Evolutionary conservation across 1,140 invertebrate species (phyloP).

Genomic region (Pogonognathellus flavescens): DNA sequence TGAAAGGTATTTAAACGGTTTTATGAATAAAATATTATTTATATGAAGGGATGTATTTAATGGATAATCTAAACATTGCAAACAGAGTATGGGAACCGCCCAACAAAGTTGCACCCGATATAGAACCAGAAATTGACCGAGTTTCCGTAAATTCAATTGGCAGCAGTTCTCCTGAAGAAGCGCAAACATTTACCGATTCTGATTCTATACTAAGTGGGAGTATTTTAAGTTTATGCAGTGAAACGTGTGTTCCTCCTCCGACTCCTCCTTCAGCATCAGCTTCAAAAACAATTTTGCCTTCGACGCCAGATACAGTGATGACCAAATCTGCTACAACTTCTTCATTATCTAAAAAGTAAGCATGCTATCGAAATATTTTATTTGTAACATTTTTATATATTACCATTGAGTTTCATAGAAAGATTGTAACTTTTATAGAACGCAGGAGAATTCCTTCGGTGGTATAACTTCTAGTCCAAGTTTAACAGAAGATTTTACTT

Average conservation of each 20-base stretch:
- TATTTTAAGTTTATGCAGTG: slow-evolving; percentile 48
- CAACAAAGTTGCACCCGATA: background rate
- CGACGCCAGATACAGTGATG: slow-evolving; percentile 11
- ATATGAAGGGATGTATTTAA: no score
- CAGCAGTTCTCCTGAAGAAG: slow-evolving; percentile 49
- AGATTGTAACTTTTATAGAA: slow-evolving; percentile 1
- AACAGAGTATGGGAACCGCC: slow-evolving; percentile 7
- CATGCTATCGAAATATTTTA: background rate
- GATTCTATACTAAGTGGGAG: slow-evolving; percentile 54
- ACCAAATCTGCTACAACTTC: background rate
- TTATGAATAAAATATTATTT: no score
- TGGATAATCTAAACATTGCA: background rate
- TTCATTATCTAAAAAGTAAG: background rate
- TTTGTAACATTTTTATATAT: background rate
- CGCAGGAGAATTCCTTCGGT: background rate
- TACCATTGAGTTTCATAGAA: background rate
- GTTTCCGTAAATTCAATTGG: slow-evolving; percentile 23
- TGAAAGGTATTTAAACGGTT: slow-evolving; percentile 50
- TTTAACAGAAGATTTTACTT: background rate
- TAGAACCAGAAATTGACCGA: background rate
- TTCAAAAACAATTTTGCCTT: background rate
- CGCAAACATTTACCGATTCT: slow-evolving; percentile 37
- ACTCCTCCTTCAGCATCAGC: background rate
- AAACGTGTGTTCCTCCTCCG: background rate
- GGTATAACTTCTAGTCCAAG: slow-evolving; percentile 12